Evolutionary conservation across 2,888 invertebrate species (phyloP).

Genomic region (Ochropleura leucogaster): DNA sequence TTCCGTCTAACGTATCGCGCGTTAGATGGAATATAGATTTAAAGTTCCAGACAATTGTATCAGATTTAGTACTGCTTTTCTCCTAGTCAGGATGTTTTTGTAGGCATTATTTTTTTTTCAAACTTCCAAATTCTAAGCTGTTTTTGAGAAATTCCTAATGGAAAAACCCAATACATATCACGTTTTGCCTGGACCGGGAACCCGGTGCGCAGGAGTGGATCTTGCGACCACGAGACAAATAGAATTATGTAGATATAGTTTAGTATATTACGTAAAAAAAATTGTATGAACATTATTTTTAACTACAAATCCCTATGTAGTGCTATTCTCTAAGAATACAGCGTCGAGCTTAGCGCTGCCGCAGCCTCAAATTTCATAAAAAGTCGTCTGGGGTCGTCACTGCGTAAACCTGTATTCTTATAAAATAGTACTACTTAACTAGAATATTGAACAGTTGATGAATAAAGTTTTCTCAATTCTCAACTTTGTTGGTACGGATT

Average conservation of each 20-base stretch:
- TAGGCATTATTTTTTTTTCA: too few species aligned
- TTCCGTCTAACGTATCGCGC: not conserved
- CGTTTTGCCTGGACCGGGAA: too few species aligned
- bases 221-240: too few species aligned
- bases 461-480: slow-evolving; percentile 1
- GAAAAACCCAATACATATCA: too few species aligned
- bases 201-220: too few species aligned
- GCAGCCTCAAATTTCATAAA: too few species aligned
- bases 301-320: not conserved
- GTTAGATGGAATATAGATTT: slow-evolving; percentile 18
- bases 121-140: too few species aligned
- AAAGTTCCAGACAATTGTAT: slow-evolving; percentile 7
- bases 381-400: too few species aligned
- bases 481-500: slow-evolving; percentile 1
- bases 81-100: not conserved
- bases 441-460: not conserved
- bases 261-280: not conserved
- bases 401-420: too few species aligned
- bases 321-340: too few species aligned
- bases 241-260: not conserved
- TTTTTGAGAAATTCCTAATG: too few species aligned
- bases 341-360: too few species aligned
- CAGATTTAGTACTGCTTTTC: not conserved
- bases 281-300: slow-evolving; percentile 24
- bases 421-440: not conserved